These are phyloP conservation scores for Hemicentrotus pulcherrimus DNA, from an alignment of 35 echinoderm and acorn worm genomes.

Conservation along the genomic window DNA sequence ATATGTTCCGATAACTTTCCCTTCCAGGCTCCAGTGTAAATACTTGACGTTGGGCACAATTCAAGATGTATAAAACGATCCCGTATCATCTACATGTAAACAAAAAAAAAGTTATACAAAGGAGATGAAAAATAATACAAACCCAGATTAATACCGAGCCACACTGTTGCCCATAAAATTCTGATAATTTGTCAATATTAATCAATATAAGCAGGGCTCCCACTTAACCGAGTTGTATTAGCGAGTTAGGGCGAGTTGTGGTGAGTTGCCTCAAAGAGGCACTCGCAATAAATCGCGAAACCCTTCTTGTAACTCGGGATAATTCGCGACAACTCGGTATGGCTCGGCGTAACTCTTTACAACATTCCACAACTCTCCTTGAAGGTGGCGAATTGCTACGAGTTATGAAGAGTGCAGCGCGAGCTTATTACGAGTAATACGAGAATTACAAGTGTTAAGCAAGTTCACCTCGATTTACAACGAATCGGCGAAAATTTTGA, in stretches of 20 bases:
- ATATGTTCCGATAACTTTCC: neutral
- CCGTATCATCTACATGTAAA: neutral
- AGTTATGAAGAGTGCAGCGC: too few species aligned
- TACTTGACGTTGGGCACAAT: constrained; percentile 21
- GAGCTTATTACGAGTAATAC: too few species aligned
- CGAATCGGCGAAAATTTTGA: too few species aligned
- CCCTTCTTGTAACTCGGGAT: too few species aligned
- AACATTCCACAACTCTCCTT: too few species aligned
- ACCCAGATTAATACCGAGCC: neutral
- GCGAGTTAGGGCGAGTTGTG: neutral
- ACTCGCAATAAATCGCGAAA: too few species aligned
- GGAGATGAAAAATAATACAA: neutral
- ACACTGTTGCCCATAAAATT: neutral
- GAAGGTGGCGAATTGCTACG: too few species aligned
- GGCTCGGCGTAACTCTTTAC: too few species aligned
- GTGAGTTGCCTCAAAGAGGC: too few species aligned
- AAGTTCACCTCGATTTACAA: too few species aligned
- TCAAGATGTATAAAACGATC: neutral
- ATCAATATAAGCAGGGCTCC: neutral
- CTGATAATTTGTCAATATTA: neutral
- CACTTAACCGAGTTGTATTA: neutral
- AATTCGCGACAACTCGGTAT: too few species aligned
- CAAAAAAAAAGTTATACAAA: neutral
- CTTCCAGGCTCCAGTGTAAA: neutral
- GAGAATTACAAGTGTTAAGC: too few species aligned